Evolutionary conservation across 2,797 vertebrate genomes (phyloP).

Genomic region (Halcyon smyrnensis): DNA sequence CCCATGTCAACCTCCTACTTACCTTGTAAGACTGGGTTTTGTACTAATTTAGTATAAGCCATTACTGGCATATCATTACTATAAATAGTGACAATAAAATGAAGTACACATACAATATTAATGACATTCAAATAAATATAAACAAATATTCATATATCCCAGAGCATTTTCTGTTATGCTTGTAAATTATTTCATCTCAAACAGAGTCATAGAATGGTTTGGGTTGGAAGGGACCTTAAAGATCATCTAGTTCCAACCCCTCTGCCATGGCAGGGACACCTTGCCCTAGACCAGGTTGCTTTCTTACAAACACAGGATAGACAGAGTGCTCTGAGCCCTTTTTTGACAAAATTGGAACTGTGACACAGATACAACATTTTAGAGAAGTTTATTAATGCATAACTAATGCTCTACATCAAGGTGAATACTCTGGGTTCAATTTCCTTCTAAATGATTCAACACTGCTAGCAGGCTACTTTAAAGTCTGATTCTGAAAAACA

Average conservation of each 20-base stretch:
- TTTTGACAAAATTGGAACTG: background rate
- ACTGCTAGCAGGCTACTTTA: background rate
- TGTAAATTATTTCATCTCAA: background rate
- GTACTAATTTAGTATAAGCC: background rate
- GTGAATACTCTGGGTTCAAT: background rate
- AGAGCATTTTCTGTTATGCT: background rate
- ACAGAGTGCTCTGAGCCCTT: background rate
- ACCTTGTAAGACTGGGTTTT: background rate
- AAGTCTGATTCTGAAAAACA: background rate
- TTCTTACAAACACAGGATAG: background rate
- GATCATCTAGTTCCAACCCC: no score
- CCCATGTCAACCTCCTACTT: background rate
- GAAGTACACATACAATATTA: background rate
- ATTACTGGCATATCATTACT: background rate
- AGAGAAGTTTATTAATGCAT: background rate
- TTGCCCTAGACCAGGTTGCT: no score
- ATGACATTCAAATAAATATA: background rate
- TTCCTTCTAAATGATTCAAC: background rate
- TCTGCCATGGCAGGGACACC: no score
- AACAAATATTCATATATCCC: background rate
- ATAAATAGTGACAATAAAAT: background rate
- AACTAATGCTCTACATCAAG: background rate
- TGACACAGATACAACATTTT: background rate
- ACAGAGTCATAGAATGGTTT: background rate
- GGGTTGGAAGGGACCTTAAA: no score